phyloP scores from a whole-genome alignment of 2,113 vertebrate genomes.

The Trogon surrucura region DNA sequence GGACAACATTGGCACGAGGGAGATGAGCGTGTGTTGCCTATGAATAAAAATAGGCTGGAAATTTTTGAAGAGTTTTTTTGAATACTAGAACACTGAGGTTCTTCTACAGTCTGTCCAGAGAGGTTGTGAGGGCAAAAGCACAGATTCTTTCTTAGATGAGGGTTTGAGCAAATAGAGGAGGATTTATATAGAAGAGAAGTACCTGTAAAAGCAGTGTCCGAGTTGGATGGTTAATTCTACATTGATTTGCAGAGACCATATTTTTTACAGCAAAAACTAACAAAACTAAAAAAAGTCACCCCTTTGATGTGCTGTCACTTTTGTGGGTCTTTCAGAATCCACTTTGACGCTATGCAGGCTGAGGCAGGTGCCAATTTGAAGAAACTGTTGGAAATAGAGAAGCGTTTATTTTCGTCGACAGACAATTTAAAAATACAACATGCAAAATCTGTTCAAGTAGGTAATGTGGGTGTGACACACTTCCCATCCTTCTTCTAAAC shows the following conservation, averaged over 20 bases:
- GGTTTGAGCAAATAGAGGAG: background rate
- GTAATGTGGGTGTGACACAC: background rate
- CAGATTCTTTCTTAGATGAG: background rate
- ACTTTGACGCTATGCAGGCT: conserved; percentile 75
- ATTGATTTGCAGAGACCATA: background rate
- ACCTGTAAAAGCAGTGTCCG: background rate
- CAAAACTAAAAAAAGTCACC: background rate
- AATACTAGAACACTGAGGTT: background rate
- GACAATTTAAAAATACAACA: conserved; percentile 85
- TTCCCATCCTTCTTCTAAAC: background rate
- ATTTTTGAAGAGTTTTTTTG: background rate
- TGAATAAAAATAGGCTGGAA: background rate
- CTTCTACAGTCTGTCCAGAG: background rate
- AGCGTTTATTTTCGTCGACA: conserved; percentile 73
- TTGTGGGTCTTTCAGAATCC: conserved; percentile 77
- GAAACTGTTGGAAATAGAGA: conserved; percentile 77
- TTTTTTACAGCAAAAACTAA: background rate
- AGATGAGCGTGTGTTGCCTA: background rate
- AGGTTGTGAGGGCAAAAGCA: background rate
- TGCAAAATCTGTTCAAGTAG: conserved; percentile 66
- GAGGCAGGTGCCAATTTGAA: conserved; percentile 82
- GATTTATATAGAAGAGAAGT: background rate
- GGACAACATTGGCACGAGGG: background rate
- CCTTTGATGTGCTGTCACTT: background rate
- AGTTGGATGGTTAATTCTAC: background rate